Base-by-base conservation (phyloP, 2,888 invertebrate genomes). In the Reticulitermes lucifugus region DNA sequence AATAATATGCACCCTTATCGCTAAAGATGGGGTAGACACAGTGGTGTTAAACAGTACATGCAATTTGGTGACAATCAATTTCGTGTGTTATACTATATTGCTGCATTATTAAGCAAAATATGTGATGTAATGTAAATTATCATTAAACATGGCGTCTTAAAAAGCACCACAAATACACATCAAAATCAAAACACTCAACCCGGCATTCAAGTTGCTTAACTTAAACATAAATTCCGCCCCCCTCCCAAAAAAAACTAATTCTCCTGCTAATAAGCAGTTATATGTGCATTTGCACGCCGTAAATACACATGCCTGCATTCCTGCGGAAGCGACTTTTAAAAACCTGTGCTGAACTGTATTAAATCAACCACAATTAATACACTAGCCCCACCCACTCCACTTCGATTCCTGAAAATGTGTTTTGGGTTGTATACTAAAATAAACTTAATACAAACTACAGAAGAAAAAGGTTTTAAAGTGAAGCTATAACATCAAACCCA, bases 91-190 rank as follows among this genome's bases (percentile, higher is more conserved):
- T n/a, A 65, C 9, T 25, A n/a, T 12, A 25, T 6, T 65, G 10
- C 12, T n/a, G 6, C 65, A n/a, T 65, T 65, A 81, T 18, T 22
- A 29, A 35, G 43, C 14, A 65, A 70, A 81, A 43, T 70, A 43
- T 81, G 70, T 25, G n/a, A 43, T 70, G 65, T 73, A 73, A 73
- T 70, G 71, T n/a, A n/a, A 65, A 70, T 43, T 25, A 70, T 29
- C 21, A 81, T 79, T 79, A 79, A 84, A 77, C 84, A 84, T 84
- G 84, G 84, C 84, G 84, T 60, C 84, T 21, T 60, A 65, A 65
- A 35, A 41, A 59, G 79, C 79, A 84, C 79, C 84, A 46, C 25
- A 43, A 65, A 43, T 81, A 65, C 65, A 43, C 14, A 81, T 81
- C 81, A 81, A 43, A 70, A 81, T 70, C 65, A 81, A 81, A 81